Conservation (phyloP, 2,888 invertebrate genomes). For the Ormia ochracea region DNA sequence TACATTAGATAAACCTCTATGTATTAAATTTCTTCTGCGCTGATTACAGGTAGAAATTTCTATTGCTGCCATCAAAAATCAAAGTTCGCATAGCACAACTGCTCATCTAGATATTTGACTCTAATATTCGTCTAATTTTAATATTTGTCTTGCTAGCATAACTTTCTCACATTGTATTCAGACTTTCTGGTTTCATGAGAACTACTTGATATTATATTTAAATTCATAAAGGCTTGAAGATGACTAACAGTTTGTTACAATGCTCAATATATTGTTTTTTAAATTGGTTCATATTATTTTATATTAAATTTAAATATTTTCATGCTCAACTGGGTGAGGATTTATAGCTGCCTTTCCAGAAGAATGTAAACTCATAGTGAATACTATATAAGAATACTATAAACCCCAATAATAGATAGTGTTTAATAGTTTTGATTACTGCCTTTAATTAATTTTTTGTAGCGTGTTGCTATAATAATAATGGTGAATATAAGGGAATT, state of each 20-base stretch:
- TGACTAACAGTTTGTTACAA: slow-evolving; percentile 54
- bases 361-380: no score
- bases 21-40: background rate
- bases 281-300: no score
- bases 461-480: no score
- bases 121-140: background rate
- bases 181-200: slow-evolving; percentile 20
- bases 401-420: no score
- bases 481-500: no score
- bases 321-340: no score
- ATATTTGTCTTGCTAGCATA: slow-evolving; percentile 4
- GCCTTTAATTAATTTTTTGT: no score
- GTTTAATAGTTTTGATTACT: no score
- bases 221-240: slow-evolving; percentile 40
- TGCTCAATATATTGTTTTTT: no score
- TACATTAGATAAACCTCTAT: background rate
- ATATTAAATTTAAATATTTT: no score
- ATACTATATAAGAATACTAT: no score
- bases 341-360: no score
- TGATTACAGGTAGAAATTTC: background rate
- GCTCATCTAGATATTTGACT: background rate
- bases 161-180: slow-evolving; percentile 47
- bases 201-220: background rate
- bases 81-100: background rate
- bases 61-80: background rate